Conservation (phyloP, 1,140 invertebrate species). For the Phenacoccus solenopsis region DNA sequence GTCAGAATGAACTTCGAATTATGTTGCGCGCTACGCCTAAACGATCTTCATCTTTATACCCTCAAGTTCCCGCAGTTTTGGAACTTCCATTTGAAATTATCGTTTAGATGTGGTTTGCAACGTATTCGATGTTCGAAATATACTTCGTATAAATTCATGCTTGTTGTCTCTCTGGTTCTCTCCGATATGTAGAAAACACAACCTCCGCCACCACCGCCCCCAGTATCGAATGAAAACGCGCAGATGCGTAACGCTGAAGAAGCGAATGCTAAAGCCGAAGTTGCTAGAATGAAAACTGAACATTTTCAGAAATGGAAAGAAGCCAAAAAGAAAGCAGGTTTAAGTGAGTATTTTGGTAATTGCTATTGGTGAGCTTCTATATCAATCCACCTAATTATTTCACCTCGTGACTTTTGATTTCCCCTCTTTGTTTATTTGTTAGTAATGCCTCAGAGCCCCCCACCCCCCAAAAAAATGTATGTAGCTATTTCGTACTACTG, state of each 20-base stretch:
- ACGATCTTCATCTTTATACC: neutral
- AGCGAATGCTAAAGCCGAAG: neutral
- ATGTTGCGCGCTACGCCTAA: neutral
- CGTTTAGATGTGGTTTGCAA: neutral
- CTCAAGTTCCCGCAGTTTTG: neutral
- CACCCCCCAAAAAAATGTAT: too few relatives aligned
- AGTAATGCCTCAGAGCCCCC: too few relatives aligned
- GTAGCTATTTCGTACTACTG: too few relatives aligned
- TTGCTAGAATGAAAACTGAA: neutral
- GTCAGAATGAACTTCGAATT: neutral
- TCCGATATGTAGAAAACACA: neutral
- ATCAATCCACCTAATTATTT: too few relatives aligned
- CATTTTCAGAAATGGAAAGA: neutral
- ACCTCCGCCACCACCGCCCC: neutral
- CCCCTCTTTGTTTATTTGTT: too few relatives aligned
- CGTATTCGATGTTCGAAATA: neutral
- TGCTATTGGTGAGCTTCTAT: too few relatives aligned
- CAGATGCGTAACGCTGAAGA: neutral
- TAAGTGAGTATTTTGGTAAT: neutral
- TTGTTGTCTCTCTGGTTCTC: conserved; percentile 13
- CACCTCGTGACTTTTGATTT: too few relatives aligned
- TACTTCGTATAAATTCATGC: conserved; percentile 4
- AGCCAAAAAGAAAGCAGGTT: neutral
- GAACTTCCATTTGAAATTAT: neutral
- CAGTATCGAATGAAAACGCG: neutral